These are phyloP conservation scores for Drosophila ohnishii DNA, from an alignment of 1,140 invertebrate species.

Conservation along the genomic window DNA sequence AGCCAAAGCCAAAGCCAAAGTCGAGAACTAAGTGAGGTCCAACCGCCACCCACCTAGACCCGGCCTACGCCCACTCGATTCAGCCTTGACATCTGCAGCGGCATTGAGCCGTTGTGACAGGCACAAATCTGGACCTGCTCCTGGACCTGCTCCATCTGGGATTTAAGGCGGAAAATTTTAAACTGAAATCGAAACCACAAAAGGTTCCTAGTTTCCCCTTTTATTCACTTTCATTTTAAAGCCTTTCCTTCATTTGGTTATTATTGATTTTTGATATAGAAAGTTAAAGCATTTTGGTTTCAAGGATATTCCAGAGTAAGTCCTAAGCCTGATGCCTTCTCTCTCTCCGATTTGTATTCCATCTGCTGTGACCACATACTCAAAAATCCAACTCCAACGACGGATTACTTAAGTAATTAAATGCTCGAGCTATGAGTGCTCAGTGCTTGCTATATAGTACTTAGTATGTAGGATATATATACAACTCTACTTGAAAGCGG, in stretches of 20 bases:
- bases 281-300: background rate
- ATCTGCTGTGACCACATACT: conserved; percentile 6
- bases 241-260: background rate
- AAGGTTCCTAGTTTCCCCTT: background rate
- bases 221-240: background rate
- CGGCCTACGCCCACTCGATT: background rate
- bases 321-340: no score
- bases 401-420: conserved; percentile 57
- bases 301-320: no score
- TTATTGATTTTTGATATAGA: background rate
- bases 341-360: background rate
- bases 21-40: conserved; percentile 1
- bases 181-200: background rate
- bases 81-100: conserved; percentile 22
- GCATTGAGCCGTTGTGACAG: conserved; percentile 7
- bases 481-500: conserved; percentile 14
- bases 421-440: conserved; percentile 21
- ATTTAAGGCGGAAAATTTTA: background rate
- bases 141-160: conserved; percentile 9
- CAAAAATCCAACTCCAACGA: background rate
- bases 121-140: conserved; percentile 1
- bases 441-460: background rate
- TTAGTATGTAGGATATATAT: background rate
- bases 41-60: background rate
- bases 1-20: background rate